A percentile compares a stretch with the other conserved stretches of the same genome.
These are phyloP conservation scores for Phoxinus dragarum DNA, from an alignment of 2,797 vertebrate genomes.

Conservation along the genomic window DNA sequence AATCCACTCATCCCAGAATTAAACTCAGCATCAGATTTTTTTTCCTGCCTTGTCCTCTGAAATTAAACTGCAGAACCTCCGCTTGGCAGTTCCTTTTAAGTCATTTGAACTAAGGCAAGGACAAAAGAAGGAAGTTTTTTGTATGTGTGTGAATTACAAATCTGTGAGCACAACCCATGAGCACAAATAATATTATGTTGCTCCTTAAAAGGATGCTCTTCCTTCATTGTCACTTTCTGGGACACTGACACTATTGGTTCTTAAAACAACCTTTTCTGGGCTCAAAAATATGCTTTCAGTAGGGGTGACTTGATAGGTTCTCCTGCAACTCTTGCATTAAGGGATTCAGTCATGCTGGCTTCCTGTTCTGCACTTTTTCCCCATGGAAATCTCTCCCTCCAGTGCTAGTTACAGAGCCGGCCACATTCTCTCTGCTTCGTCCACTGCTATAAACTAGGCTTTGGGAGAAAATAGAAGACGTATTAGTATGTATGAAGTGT, in stretches of 20 bases:
- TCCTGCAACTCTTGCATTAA: slow-evolving; percentile 51
- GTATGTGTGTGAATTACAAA: neutral
- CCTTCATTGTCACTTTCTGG: slow-evolving; percentile 25
- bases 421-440: slow-evolving; percentile 46
- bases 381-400: slow-evolving; percentile 52
- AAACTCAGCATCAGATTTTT: slow-evolving; percentile 63
- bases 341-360: slow-evolving; percentile 51
- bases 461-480: slow-evolving; percentile 54
- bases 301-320: slow-evolving; percentile 54
- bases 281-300: slow-evolving; percentile 39
- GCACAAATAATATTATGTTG: slow-evolving; percentile 40
- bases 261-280: slow-evolving; percentile 7
- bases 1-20: slow-evolving; percentile 71
- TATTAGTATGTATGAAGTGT: slow-evolving; percentile 70
- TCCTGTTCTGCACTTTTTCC: slow-evolving; percentile 51
- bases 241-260: slow-evolving; percentile 39
- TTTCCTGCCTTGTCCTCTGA: slow-evolving; percentile 29
- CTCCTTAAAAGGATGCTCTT: slow-evolving; percentile 13
- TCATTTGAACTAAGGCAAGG: slow-evolving; percentile 17
- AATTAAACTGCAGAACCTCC: slow-evolving; percentile 52
- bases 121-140: slow-evolving; percentile 14
- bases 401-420: slow-evolving; percentile 60
- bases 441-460: slow-evolving; percentile 57
- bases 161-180: neutral
- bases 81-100: slow-evolving; percentile 15